These are phyloP conservation scores for Enteromius anoplus DNA, from an alignment of 2,797 vertebrate genomes.

Conservation along the genomic window DNA sequence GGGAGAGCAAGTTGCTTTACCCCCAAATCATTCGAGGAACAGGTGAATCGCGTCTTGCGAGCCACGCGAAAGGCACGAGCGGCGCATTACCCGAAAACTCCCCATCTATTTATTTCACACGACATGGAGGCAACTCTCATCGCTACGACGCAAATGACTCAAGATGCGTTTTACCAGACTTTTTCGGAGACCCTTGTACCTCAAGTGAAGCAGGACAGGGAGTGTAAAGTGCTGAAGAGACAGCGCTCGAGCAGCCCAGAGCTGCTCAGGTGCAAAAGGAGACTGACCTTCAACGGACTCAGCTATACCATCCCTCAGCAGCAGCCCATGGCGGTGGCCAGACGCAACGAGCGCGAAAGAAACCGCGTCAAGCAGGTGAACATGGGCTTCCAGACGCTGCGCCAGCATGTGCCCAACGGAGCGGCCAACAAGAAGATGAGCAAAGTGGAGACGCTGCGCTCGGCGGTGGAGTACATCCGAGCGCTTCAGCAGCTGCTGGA, in stretches of 20 bases:
- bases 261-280: conserved; percentile 79
- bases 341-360: conserved; percentile 84
- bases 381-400: conserved; percentile 85
- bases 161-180: conserved; percentile 47
- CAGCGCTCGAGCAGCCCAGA: conserved; percentile 73
- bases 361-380: conserved; percentile 86
- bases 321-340: conserved; percentile 73
- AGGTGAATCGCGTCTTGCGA: conserved; percentile 56
- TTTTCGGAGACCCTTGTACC: conserved; percentile 39
- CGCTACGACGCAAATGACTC: conserved; percentile 45
- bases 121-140: conserved; percentile 57
- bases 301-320: conserved; percentile 60
- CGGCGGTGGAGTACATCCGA: conserved; percentile 86
- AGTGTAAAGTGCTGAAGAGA: conserved; percentile 57
- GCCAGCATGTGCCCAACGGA: conserved; percentile 83
- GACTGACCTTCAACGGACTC: conserved; percentile 66
- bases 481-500: conserved; percentile 83
- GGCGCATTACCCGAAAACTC: conserved; percentile 20
- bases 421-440: conserved; percentile 86
- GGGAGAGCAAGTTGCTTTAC: conserved; percentile 58
- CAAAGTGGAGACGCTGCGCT: conserved; percentile 87
- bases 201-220: conserved; percentile 27
- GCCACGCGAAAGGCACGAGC: conserved; percentile 67
- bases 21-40: conserved; percentile 55
- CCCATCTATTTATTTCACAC: conserved; percentile 19